phyloP scores from a whole-genome alignment of 2,797 vertebrate species.

The Urocyon cinereoargenteus region DNA sequence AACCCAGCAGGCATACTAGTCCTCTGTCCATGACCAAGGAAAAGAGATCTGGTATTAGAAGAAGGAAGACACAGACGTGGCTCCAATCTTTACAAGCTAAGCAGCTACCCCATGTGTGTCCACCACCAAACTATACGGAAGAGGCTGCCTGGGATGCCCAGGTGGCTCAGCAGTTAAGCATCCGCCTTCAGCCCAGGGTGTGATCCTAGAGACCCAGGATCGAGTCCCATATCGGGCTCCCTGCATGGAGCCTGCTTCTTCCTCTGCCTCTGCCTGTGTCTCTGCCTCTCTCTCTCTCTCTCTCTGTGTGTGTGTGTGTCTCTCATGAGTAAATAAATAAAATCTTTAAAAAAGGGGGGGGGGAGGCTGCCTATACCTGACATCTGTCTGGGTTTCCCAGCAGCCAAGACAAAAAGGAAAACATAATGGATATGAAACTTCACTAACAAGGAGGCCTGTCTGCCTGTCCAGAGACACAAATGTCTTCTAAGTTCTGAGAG shows the following conservation, averaged over 20 bases:
- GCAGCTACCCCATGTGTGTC: neutral
- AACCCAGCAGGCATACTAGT: neutral
- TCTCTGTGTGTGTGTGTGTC: too few relatives aligned
- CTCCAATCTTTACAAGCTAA: neutral
- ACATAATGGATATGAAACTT: neutral
- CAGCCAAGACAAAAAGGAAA: neutral
- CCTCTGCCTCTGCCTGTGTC: too few relatives aligned
- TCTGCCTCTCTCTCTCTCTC: too few relatives aligned
- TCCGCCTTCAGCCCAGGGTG: too few relatives aligned
- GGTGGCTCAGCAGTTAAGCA: too few relatives aligned
- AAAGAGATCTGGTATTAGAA: neutral
- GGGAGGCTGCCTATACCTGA: neutral
- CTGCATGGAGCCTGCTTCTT: too few relatives aligned
- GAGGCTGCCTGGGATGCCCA: neutral
- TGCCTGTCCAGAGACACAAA: neutral
- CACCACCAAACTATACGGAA: neutral
- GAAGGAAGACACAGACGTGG: neutral
- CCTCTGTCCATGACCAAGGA: neutral
- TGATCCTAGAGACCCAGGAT: too few relatives aligned
- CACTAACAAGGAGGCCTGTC: neutral
- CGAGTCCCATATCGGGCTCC: too few relatives aligned
- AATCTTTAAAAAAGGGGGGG: too few relatives aligned
- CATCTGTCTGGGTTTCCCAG: neutral
- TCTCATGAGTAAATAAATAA: too few relatives aligned
- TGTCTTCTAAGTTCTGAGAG: neutral